phyloP scores from a whole-genome alignment of 2,797 vertebrate genomes.

The Cheirogaleus major region DNA sequence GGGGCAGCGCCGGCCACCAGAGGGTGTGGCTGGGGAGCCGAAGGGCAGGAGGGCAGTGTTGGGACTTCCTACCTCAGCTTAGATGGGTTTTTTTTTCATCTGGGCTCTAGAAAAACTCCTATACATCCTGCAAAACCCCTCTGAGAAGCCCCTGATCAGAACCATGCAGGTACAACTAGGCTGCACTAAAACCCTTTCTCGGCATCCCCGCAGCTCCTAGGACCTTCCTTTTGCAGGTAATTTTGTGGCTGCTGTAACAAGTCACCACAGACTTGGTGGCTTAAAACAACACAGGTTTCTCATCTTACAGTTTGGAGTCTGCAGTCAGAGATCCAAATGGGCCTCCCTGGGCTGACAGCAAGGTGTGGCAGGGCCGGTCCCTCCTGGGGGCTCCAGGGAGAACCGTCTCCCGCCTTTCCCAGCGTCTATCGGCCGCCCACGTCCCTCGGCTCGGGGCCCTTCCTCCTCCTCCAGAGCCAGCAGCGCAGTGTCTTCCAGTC shows the following conservation, averaged over 20 bases:
- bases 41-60: neutral
- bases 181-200: neutral
- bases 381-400: neutral
- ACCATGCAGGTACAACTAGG: fast-evolving
- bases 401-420: neutral
- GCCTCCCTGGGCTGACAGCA: neutral
- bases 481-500: neutral
- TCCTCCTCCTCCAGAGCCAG: neutral
- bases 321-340: neutral
- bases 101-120: neutral
- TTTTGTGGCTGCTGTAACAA: neutral
- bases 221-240: too few species aligned
- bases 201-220: fast-evolving
- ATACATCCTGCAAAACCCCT: neutral
- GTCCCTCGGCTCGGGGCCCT: neutral
- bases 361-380: fast-evolving
- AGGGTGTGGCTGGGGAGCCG: fast-evolving
- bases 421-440: fast-evolving
- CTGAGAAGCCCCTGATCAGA: neutral
- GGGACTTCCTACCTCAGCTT: too few species aligned
- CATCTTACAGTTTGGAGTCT: neutral
- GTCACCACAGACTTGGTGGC: neutral
- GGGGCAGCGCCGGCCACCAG: conserved; percentile 9
- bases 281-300: neutral
- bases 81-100: neutral